phyloP scores from a whole-genome alignment of 2,888 invertebrate genomes.

The Amiota mariae region DNA sequence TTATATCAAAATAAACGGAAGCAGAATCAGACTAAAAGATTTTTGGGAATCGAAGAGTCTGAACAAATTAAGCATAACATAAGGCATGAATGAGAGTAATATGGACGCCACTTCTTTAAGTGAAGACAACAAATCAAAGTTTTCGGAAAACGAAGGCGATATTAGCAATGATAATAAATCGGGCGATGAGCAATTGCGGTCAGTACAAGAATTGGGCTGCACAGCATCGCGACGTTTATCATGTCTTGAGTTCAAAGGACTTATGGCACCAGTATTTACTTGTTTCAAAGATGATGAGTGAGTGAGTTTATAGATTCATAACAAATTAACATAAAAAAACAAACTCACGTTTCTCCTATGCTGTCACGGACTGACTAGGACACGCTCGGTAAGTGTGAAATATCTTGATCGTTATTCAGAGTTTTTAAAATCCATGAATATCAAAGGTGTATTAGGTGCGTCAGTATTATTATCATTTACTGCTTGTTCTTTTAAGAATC shows the following conservation, averaged over 20 bases:
- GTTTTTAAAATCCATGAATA: slow-evolving; percentile 77
- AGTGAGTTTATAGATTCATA: slow-evolving; percentile 36
- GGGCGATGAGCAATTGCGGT: background rate
- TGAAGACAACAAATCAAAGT: no score
- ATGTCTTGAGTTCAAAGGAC: slow-evolving; percentile 75
- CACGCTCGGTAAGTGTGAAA: slow-evolving; percentile 74
- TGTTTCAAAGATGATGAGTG: slow-evolving; percentile 79
- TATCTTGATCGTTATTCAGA: slow-evolving; percentile 79
- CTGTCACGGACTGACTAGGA: slow-evolving; percentile 48
- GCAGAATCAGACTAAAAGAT: no score
- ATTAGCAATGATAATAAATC: background rate
- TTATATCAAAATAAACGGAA: no score
- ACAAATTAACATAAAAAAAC: background rate
- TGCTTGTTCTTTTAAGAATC: background rate
- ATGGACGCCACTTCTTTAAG: no score
- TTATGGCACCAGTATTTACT: slow-evolving; percentile 83
- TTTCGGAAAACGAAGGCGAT: no score
- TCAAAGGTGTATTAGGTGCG: slow-evolving; percentile 81
- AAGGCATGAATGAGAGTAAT: no score
- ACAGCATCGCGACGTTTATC: slow-evolving; percentile 1
- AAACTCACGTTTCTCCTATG: background rate
- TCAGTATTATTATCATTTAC: background rate
- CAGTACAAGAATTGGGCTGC: background rate
- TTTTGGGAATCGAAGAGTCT: no score
- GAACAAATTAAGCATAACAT: no score